Base-by-base conservation (phyloP, 2,113 vertebrate species). In the Callionymus lyra region DNA sequence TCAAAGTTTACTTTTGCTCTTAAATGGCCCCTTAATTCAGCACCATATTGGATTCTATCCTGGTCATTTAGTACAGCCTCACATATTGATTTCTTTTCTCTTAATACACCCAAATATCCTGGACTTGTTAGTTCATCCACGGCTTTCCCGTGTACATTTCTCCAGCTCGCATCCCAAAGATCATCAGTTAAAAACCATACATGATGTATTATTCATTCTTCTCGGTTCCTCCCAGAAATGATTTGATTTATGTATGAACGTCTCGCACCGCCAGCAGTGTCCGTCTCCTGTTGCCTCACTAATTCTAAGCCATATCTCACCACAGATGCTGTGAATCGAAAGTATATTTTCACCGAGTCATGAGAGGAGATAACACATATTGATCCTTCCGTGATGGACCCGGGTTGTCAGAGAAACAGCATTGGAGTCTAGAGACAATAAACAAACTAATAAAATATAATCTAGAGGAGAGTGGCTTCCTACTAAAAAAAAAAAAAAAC, bases 21-120 rank as follows among this genome's bases (percentile, higher is more conserved):
- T 41, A 1, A 31, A 34, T 37, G 38, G 9, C 34, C 27, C 53
- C 31, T 63, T 56, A 45, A 63, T 63, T 51, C 46, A 41, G 34
- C 35, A 51, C 34, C 32, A 33, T 52, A 50, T 49, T 56, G 45
- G 49, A 59, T 65, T 67, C 45, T 17, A 50, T 39, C 44, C 12
- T 40, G 52, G 49, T 59, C 52, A 53, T 56, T 54, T 52, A 40
- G 11, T 44, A 12, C 6, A 16, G 55, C 44, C 9, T 1, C 34
- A 47, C 57, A 41, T 61, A 76, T 74, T 52, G 76, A 82, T 76
- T 77, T 72, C 59, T 50, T 41, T 32, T 16, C 6, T 40, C 19
- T 47, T 14, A 52, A 51, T 50, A 56, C 51, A 51, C 48, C 41
- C 47, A 37, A 16, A 1, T 31, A n/a, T 15, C 42, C 34, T 11